Base-by-base conservation (phyloP, 2,888 invertebrate genomes). In the Cerceris ruficornis region DNA sequence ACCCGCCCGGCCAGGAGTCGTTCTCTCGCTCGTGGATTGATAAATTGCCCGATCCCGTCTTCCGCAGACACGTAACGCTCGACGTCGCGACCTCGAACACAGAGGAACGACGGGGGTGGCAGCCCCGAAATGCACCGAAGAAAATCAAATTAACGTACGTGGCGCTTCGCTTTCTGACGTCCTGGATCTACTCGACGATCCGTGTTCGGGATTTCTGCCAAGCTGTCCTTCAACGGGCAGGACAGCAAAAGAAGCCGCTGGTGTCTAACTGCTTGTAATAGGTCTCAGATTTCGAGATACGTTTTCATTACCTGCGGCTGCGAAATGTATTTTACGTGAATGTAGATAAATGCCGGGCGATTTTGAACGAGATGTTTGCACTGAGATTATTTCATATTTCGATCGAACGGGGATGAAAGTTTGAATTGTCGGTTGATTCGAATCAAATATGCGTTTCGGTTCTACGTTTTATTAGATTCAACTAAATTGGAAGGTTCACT, bases 11-110 rank as follows among this genome's bases (percentile, higher is more conserved):
- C 88, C 89, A 89, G 88, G 81, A 91, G 90, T 91, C 85, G 85
- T 83, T 82, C 82, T 85, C 84, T 80, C 82, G 85, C 83, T 86
- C 81, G 86, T 85, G 88, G 90, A 91, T 91, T 91, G 91, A 91
- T 91, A 91, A 91, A 91, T 91, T 91, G 90, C 91, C 88, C 86
- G 89, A 90, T 88, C 87, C 81, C 77, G 87, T 88, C 87, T 86
- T 86, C 80, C 83, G 85, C 86, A 89, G 88, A 88, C 90, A 88
- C 88, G 90, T 88, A 89, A 90, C 85, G 87, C 89, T 87, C 87
- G 86, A 85, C 87, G 84, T 85, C 81, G 86, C 85, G 83, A 84
- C 86, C 82, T 82, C 80, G 80, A 82, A 72, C 69, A 66, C 28
- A 59, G 72, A 49, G 41, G 65, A 73, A 60, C 52, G 49, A 13